phyloP scores from a whole-genome alignment of 2,113 vertebrate genomes.

The Pachyramphus minor region DNA sequence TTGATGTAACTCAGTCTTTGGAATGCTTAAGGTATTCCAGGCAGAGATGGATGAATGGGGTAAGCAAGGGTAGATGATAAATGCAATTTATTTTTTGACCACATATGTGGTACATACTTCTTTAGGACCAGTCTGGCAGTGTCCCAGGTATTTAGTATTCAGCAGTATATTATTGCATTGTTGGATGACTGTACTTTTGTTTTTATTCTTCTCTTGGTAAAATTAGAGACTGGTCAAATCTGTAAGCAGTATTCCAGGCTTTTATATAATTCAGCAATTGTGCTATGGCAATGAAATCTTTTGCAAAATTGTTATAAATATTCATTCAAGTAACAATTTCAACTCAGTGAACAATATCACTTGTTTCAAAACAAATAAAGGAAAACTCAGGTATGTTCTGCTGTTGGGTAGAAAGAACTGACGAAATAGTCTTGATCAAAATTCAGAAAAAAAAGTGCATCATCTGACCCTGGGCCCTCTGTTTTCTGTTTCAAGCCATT shows the following conservation, averaged over 20 bases:
- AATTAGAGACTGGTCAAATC: background rate
- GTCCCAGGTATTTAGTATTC: background rate
- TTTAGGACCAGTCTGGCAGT: background rate
- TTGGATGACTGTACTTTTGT: background rate
- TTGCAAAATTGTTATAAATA: background rate
- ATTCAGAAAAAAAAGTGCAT: background rate
- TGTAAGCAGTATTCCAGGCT: background rate
- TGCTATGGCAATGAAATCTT: background rate
- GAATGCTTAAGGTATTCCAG: background rate
- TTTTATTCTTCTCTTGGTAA: background rate
- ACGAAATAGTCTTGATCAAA: background rate
- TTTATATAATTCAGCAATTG: background rate
- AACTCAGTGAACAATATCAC: background rate
- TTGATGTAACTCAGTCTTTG: background rate
- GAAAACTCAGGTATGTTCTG: background rate
- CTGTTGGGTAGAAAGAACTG: background rate
- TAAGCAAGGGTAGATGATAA: conserved; percentile 5
- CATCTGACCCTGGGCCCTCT: background rate
- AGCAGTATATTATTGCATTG: background rate
- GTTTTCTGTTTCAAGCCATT: background rate
- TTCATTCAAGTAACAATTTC: background rate
- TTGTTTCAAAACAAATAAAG: background rate
- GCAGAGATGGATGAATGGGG: conserved; percentile 7
- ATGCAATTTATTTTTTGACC: conserved; percentile 4
- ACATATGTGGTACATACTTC: background rate